Percentiles rank a stretch among this genome's conserved stretches.
phyloP scores from a whole-genome alignment of 2,888 invertebrate species.

The Punctoribates punctum region DNA sequence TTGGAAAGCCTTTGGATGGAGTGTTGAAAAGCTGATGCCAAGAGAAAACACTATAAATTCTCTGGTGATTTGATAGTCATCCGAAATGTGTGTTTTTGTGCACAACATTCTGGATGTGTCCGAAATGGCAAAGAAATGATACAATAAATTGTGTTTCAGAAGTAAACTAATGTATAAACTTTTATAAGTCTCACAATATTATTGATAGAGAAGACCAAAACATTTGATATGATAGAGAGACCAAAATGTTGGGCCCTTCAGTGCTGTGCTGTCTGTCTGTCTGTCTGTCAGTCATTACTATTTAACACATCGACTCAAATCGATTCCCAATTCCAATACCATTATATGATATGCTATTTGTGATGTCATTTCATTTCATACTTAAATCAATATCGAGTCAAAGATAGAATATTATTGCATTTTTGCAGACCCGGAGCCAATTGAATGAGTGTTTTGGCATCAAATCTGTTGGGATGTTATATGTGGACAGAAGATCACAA shows the following conservation, averaged over 20 bases:
- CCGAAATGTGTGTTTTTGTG: neutral
- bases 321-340: neutral
- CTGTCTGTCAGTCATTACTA: conserved; percentile 9
- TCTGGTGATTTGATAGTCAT: conserved; percentile 23
- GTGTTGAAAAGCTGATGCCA: neutral
- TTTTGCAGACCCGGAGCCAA: neutral
- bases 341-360: neutral
- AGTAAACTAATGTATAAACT: conserved; percentile 4
- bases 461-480: neutral
- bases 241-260: neutral
- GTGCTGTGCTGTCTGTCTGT: neutral
- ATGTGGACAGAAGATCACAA: neutral
- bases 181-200: neutral
- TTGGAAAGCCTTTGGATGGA: neutral
- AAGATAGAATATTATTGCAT: neutral
- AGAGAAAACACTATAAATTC: neutral
- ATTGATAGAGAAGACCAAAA: conserved; percentile 7
- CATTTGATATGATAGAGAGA: neutral
- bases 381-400: conserved; percentile 13
- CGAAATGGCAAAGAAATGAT: neutral
- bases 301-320: conserved; percentile 1
- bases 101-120: neutral
- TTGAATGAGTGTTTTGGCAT: neutral
- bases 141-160: conserved; percentile 2
- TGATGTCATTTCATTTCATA: conserved; percentile 6